Base-by-base conservation (phyloP, 2,113 vertebrate genomes). In the Zosterops pallidus region DNA sequence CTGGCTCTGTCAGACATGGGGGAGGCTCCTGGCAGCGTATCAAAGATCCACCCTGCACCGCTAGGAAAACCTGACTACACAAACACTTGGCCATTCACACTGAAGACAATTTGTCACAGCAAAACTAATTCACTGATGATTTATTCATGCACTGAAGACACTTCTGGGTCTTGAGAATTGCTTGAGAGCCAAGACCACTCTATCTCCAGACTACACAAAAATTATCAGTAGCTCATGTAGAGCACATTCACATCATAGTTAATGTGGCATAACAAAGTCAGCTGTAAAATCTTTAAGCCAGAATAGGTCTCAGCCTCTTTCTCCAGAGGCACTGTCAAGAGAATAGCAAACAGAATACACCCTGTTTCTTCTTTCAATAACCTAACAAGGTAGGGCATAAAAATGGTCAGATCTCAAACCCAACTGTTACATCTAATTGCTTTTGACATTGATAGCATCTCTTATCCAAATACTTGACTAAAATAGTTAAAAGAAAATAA, bases 191-290 rank as follows among this genome's bases (percentile, higher is more conserved):
- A 53, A 88, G 74, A 94, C 46, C 57, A 52, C 31, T 67, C 75
- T 81, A 68, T 46, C 67, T 83, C 53, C 77, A 80, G 72, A 83
- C 68, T 39, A 84, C 77, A 94, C 37, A 94, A 69, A 83, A 69
- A 63, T n/a, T 65, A 95, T 68, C 94, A 91, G 67, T 33, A 94
- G 89, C 79, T 95, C 68, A 93, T 17, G 39, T 89, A 79, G 6
- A 46, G 89, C 85, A 94, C 59, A 37, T 91, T 94, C 70, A 86
- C 59, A 92, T 88, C 29, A 74, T 35, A 82, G 67, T 86, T 92
- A 95, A 94, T 49, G 52, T 41, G n/a, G 41, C 62, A 86, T 75
- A 95, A 88, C 42, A 77, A 88, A 96, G 53, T 86, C 81, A 96
- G 67, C 49, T 64, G 33, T 57, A 55, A 81, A 69, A 80, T 46